Evolutionary conservation across 2,113 vertebrate genomes (phyloP).

Genomic region (Psophia crepitans): DNA sequence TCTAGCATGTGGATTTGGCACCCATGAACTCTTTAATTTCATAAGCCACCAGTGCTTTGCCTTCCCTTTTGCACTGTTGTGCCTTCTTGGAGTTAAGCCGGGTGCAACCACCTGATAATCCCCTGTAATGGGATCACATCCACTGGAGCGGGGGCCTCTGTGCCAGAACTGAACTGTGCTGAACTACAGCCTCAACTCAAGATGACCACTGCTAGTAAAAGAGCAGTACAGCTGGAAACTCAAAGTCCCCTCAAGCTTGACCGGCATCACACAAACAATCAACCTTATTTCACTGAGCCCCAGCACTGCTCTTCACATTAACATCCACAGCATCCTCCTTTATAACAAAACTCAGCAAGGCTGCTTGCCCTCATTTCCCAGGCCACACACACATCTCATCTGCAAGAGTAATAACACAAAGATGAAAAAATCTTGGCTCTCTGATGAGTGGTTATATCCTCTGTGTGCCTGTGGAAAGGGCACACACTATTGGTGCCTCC

Average conservation of each 20-base stretch:
- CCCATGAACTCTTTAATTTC: slow-evolving; percentile 56
- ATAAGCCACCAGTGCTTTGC: slow-evolving; percentile 54
- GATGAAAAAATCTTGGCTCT: fast-evolving
- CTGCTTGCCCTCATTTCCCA: neutral
- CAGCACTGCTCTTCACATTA: fast-evolving
- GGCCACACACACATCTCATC: neutral
- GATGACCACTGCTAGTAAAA: neutral
- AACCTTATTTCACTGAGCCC: neutral
- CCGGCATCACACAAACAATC: neutral
- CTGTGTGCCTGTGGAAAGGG: neutral
- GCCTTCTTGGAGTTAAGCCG: slow-evolving; percentile 4
- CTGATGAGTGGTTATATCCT: neutral
- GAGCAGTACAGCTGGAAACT: too few relatives aligned
- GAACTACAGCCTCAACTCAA: neutral
- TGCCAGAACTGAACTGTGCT: neutral
- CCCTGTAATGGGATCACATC: neutral
- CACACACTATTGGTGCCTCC: neutral
- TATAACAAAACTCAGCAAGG: neutral
- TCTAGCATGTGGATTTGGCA: neutral
- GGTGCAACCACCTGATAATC: slow-evolving; percentile 46
- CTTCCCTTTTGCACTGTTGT: neutral
- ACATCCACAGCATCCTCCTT: neutral
- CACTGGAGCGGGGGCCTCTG: neutral
- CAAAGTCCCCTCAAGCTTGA: neutral
- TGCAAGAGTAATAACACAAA: fast-evolving